These are phyloP conservation scores for Volucella bombylans DNA, from an alignment of 2,888 invertebrate genomes.

Conservation along the genomic window DNA sequence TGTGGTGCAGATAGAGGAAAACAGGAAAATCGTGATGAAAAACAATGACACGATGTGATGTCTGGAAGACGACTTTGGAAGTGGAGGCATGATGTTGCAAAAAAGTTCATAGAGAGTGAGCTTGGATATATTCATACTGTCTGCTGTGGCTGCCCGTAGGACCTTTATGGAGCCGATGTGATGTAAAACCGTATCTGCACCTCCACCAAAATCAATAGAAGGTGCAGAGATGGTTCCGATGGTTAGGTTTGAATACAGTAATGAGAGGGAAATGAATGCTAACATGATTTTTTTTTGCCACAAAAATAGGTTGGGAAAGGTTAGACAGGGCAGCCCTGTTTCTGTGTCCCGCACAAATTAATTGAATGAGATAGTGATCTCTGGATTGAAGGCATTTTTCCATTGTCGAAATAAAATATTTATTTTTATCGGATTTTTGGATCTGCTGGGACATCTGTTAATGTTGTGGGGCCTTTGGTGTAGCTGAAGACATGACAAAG, in stretches of 20 bases:
- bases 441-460: background rate
- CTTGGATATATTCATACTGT: slow-evolving; percentile 15
- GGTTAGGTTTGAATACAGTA: slow-evolving; percentile 40
- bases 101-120: too few relatives aligned
- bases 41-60: slow-evolving; percentile 73
- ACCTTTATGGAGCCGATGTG: slow-evolving; percentile 61
- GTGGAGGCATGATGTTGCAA: slow-evolving; percentile 48
- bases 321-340: slow-evolving; percentile 49
- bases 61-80: slow-evolving; percentile 63
- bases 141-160: slow-evolving; percentile 17
- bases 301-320: slow-evolving; percentile 3
- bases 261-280: slow-evolving; percentile 66
- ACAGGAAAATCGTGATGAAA: slow-evolving; percentile 72
- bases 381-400: slow-evolving; percentile 4
- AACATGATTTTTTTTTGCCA: slow-evolving; percentile 41
- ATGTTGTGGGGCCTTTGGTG: background rate
- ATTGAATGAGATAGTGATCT: slow-evolving; percentile 59
- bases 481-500: too few relatives aligned
- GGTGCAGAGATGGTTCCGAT: slow-evolving; percentile 3
- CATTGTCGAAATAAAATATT: background rate
- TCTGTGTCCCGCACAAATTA: slow-evolving; percentile 55
- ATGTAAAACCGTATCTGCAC: slow-evolving; percentile 43
- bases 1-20: background rate
- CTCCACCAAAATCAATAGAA: background rate
- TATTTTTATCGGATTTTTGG: slow-evolving; percentile 15